Evolutionary conservation across 2,113 vertebrate genomes (phyloP), one percentile per base, ranked within the genome.

Genomic region (Syngnathus floridae): DNA sequence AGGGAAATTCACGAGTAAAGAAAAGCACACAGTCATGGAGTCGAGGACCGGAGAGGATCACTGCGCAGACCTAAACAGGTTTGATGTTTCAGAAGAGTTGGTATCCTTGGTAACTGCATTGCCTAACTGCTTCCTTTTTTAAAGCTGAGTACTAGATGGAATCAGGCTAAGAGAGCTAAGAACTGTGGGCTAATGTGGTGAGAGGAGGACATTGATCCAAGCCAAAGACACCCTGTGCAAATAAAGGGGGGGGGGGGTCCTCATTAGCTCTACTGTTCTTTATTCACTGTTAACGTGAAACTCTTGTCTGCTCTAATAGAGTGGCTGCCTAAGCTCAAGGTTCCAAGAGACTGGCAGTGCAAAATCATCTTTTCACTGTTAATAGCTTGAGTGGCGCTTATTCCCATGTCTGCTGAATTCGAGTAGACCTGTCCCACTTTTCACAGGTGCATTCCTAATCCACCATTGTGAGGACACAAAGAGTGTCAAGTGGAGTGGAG

Each of bases 61-160:
- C 51, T 62, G 73, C 17, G 21, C 7, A 48, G 71, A 81, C 80
- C 76, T 74, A 67, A 84, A 80, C 74, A 62, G 74, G 74, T 78
- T 81, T 80, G 74, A 81, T 76, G 84, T 76, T 86, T 81, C 78
- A 77, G 78, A 83, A 73, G 38, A 80, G 72, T 66, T 70, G 73
- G 90, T 91, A 86, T 84, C 90, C 89, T 82, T 90, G 89, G 90
- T 85, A 90, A 91, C 90, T 76, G 82, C 76, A 73, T 69, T 69
- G 78, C 26, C 26, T 31, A 31, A 31, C 26, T 31, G 76, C 76
- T 81, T 87, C 80, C 84, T 87, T 89, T 31, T 84, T 82, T 84
- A 81, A 87, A 90, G 81, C 76, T 19, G 73, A 83, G 80, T 64
- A 73, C 71, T 81, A 74, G 76, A 82, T 82, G 66, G 81, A 74